Evolutionary conservation across 2,888 invertebrate genomes (phyloP), one percentile per base, ranked within the genome.

Genomic region (Microplitis deprimator): DNA sequence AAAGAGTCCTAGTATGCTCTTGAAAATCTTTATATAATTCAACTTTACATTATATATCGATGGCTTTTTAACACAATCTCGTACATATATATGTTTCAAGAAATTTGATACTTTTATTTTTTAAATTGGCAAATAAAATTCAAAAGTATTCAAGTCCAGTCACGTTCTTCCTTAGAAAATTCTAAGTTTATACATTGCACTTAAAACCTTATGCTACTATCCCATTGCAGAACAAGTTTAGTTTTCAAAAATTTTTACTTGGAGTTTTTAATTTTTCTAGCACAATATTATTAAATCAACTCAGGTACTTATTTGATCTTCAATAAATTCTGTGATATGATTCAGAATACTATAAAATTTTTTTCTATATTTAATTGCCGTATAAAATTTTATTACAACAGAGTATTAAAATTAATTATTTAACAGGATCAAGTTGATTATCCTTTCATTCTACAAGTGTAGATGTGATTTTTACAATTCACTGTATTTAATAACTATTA

Each of bases 61-160:
- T 29, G 29, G 29, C 29, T 29, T 29, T 29, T 29, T 29, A 29
- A 29, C 4, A 29, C 29, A 29, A 29, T 2, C 29, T 2, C 62
- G 16, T 62, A 62, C 62, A n/a, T 62, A 17, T n/a, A 7, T 50
- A 60, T 38, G 60, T 70, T 16, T 60, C 60, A 5, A 38, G 38
- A 29, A 20, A 61, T 70, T 41, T 69, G 6, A 38, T 71, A 61
- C 17, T 60, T 59, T 10, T 7, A 60, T 70, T 60, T 60, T 70
- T 70, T 60, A 41, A n/a, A 10, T 62, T 72, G 61, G 38, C 62
- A 64, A 61, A 72, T 61, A 72, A 72, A 72, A 17, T 72, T 50
- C 8, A 20, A 61, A 72, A 40, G 62, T 72, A 72, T 72, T 72
- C 40, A 72, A 72, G 62, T 72, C 61, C 62, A 16, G 41, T 72